These are phyloP conservation scores for Calcarius ornatus DNA, from an alignment of 2,113 vertebrate genomes.

Conservation along the genomic window DNA sequence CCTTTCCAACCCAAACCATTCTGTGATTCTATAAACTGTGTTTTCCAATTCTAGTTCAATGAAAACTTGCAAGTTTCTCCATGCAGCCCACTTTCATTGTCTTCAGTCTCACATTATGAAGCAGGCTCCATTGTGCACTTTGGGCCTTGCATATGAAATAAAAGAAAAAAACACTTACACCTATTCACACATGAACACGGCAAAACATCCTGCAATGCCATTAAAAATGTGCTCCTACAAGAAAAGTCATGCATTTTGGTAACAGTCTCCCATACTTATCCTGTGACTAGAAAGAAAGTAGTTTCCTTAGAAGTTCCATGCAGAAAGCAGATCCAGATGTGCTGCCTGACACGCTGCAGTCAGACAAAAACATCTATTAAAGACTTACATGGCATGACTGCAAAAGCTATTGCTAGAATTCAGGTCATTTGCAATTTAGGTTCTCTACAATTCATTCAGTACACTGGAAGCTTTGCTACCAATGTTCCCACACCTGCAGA, in stretches of 20 bases:
- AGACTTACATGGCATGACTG: background rate
- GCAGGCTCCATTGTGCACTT: background rate
- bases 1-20: background rate
- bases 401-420: background rate
- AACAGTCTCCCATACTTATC: background rate
- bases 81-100: background rate
- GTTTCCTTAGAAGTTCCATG: background rate
- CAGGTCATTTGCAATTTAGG: background rate
- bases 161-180: background rate
- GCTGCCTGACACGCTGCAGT: background rate
- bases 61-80: background rate
- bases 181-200: background rate
- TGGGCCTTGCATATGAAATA: background rate
- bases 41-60: background rate
- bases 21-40: background rate
- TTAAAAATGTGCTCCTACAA: background rate
- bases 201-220: background rate
- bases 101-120: background rate
- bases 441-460: background rate
- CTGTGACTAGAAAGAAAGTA: background rate
- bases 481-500: background rate
- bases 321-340: background rate
- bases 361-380: background rate
- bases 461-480: background rate
- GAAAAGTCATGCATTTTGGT: background rate